Evolutionary conservation across 1,140 invertebrate genomes (phyloP).

Genomic region (Stenopsyche tienmushanensis): DNA sequence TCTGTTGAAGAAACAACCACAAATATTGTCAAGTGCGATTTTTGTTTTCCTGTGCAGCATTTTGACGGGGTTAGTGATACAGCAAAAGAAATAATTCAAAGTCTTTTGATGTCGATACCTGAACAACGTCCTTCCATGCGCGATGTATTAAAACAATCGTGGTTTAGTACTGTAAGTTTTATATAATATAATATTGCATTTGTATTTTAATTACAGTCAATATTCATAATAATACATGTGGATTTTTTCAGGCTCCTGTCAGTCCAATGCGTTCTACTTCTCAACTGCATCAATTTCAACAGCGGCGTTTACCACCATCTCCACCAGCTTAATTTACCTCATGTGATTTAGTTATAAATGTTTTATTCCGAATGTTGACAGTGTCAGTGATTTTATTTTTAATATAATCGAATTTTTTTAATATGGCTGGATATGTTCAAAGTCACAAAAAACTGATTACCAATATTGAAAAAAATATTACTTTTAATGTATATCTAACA

Average conservation of each 20-base stretch:
- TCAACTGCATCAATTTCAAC: slow-evolving; percentile 35
- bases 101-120: slow-evolving; percentile 63
- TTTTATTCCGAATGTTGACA: too few species aligned
- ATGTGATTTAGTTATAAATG: too few species aligned
- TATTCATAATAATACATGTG: neutral
- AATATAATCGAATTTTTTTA: too few species aligned
- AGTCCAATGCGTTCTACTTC: slow-evolving; percentile 29
- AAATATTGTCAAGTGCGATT: slow-evolving; percentile 80
- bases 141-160: slow-evolving; percentile 58
- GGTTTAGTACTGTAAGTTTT: slow-evolving; percentile 60
- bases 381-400: too few species aligned
- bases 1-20: slow-evolving; percentile 81
- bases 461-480: too few species aligned
- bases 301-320: slow-evolving; percentile 29
- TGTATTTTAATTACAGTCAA: too few species aligned
- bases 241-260: slow-evolving; percentile 28
- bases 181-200: neutral
- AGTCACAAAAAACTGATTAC: too few species aligned
- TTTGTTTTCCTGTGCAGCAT: slow-evolving; percentile 80
- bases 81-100: slow-evolving; percentile 67
- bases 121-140: slow-evolving; percentile 58
- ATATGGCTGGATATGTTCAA: too few species aligned
- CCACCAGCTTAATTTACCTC: slow-evolving; percentile 34
- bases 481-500: too few species aligned
- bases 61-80: slow-evolving; percentile 70